A percentile compares a stretch with the other conserved stretches of the same genome.
Conservation (phyloP, 2,888 invertebrate genomes). For the Vanessa cardui region DNA sequence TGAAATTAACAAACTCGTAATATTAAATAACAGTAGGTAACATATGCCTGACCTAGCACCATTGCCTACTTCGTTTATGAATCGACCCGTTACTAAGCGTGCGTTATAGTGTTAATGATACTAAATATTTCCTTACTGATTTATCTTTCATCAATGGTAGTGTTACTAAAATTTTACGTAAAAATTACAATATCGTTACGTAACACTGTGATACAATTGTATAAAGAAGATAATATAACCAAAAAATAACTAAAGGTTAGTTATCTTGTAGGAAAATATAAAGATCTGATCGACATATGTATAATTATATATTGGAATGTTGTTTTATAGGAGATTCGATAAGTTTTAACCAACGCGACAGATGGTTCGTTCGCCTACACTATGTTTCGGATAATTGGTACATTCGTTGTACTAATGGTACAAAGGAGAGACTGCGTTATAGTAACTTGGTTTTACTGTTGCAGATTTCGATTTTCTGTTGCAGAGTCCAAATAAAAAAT, state of each 20-base stretch:
- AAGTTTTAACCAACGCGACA: conserved; percentile 50
- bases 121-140: conserved; percentile 13
- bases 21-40: conserved; percentile 31
- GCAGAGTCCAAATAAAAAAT: no score
- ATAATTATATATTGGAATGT: conserved; percentile 12
- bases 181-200: neutral
- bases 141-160: neutral
- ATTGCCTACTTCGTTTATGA: conserved; percentile 32
- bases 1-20: conserved; percentile 21
- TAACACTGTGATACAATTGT: neutral
- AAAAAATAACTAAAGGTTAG: neutral
- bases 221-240: neutral
- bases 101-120: conserved; percentile 20
- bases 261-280: neutral
- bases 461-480: no score
- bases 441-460: no score
- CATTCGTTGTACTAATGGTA: conserved; percentile 37
- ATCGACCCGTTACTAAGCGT: conserved; percentile 27
- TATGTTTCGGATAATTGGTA: conserved; percentile 56
- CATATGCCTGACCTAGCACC: conserved; percentile 33
- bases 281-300: neutral
- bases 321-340: conserved; percentile 17
- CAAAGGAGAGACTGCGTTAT: no score
- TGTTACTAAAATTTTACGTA: neutral
- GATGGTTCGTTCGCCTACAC: conserved; percentile 70